Percentiles rank a stretch among this genome's conserved stretches.
Evolutionary conservation across 2,113 vertebrate species (phyloP).

Genomic region (Tichodroma muraria): DNA sequence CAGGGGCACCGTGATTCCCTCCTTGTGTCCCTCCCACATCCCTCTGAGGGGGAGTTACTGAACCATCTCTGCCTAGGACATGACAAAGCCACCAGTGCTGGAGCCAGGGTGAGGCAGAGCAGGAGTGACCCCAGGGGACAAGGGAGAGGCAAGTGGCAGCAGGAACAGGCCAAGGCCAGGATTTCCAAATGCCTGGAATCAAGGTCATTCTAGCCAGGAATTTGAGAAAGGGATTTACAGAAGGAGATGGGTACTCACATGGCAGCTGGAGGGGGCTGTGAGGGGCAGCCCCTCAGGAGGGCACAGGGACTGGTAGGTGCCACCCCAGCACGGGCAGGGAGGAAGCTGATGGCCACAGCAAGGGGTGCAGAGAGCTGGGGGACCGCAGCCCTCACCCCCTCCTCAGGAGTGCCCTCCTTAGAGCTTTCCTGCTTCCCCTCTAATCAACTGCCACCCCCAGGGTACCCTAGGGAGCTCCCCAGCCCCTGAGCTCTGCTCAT

Average conservation of each 20-base stretch:
- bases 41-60: not conserved
- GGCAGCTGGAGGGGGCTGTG: not conserved
- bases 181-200: not conserved
- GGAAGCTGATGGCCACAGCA: not conserved
- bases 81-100: not conserved
- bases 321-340: not conserved
- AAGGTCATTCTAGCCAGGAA: not conserved
- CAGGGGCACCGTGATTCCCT: fast-evolving
- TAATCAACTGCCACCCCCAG: not conserved
- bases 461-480: not conserved
- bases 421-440: not conserved
- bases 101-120: not conserved
- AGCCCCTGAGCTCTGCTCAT: not conserved
- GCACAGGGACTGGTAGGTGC: not conserved
- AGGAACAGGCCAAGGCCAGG: not conserved
- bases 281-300: not conserved
- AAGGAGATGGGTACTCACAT: not conserved
- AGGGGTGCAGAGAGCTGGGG: not conserved
- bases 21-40: not conserved
- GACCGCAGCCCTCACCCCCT: fast-evolving
- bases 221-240: not conserved
- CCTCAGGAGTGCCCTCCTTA: not conserved
- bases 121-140: not conserved
- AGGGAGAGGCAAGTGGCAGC: not conserved
- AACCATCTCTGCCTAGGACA: not conserved